phyloP scores from a whole-genome alignment of 2,888 invertebrate genomes.

The Drosophila bunnanda region DNA sequence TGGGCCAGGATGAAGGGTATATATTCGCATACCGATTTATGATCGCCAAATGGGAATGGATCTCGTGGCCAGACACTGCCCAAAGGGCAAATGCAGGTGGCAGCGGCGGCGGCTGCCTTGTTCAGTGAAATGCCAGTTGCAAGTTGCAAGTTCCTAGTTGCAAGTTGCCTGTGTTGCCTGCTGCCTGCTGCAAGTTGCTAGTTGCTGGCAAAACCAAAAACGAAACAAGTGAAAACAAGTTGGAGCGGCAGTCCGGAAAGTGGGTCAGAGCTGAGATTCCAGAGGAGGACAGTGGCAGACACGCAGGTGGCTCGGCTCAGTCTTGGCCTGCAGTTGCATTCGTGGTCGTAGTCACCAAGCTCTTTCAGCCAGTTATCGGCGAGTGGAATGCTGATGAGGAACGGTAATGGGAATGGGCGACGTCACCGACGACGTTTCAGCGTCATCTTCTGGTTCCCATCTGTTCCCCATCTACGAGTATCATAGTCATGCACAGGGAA shows the following conservation, averaged over 20 bases:
- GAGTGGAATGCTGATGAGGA: constrained; percentile 70
- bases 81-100: constrained; percentile 66
- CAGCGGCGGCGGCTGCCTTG: constrained; percentile 22
- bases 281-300: constrained; percentile 52
- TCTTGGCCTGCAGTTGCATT: constrained; percentile 33
- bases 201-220: constrained; percentile 56
- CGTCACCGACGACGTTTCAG: constrained; percentile 61
- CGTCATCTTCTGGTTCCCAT: constrained; percentile 39
- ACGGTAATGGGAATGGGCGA: constrained; percentile 39
- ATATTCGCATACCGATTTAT: constrained; percentile 31
- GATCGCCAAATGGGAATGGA: constrained; percentile 27
- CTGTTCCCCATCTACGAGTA: constrained; percentile 18
- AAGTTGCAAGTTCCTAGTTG: constrained; percentile 19
- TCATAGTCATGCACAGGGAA: neutral
- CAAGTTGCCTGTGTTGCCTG: constrained; percentile 19
- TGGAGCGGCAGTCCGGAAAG: constrained; percentile 65
- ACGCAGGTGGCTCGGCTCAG: constrained; percentile 35
- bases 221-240: constrained; percentile 79
- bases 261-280: constrained; percentile 69
- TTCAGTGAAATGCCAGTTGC: constrained; percentile 49
- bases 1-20: constrained; percentile 24
- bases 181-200: constrained; percentile 16
- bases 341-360: constrained; percentile 50
- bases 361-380: constrained; percentile 60
- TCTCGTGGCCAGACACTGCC: constrained; percentile 62